Conservation (phyloP, 2,888 invertebrate genomes). For the Machimus atricapillus region DNA sequence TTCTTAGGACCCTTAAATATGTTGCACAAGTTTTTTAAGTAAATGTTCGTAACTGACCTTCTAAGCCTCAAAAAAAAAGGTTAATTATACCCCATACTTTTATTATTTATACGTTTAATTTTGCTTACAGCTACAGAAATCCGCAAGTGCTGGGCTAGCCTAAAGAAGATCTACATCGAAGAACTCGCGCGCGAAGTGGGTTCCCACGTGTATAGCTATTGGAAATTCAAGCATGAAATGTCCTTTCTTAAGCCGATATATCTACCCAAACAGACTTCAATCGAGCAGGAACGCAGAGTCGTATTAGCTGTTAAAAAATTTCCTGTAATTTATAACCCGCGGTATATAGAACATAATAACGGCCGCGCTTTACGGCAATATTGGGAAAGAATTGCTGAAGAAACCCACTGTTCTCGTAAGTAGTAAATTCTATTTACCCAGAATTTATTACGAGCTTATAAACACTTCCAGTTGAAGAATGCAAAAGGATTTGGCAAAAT, state of each 20-base stretch:
- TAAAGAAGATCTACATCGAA: neutral
- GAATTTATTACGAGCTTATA: neutral
- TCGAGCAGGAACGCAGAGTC: neutral
- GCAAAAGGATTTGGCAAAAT: neutral
- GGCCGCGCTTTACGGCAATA: neutral
- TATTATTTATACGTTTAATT: neutral
- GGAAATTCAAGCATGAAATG: neutral
- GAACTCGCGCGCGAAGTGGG: neutral
- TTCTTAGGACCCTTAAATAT: too few species aligned
- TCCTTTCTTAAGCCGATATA: neutral
- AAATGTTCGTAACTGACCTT: too few species aligned
- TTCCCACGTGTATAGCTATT: neutral
- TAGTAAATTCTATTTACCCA: neutral
- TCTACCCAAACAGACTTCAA: neutral
- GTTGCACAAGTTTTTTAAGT: too few species aligned
- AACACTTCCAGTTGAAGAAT: neutral
- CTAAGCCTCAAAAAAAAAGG: too few species aligned
- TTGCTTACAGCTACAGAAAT: neutral
- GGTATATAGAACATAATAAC: neutral
- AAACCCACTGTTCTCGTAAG: neutral
- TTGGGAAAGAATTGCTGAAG: neutral
- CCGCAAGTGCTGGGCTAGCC: neutral
- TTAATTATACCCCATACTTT: too few species aligned
- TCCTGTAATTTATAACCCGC: neutral
- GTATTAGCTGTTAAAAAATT: neutral